These are phyloP conservation scores for Thera obeliscata DNA, from an alignment of 2,888 invertebrate species.

Conservation along the genomic window DNA sequence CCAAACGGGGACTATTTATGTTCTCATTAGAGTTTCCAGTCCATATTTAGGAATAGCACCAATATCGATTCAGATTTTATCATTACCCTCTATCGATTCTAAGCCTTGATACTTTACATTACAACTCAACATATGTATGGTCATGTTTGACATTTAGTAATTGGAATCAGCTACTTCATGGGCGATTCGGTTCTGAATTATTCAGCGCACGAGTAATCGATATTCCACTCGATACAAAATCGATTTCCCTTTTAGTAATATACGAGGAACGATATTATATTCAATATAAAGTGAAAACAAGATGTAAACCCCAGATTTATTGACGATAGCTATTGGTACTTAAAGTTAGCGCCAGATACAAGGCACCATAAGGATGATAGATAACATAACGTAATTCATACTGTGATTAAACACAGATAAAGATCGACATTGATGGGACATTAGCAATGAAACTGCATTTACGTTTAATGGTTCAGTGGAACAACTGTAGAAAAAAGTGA, in stretches of 20 bases:
- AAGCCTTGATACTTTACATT: constrained; percentile 17
- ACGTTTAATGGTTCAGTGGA: not conserved
- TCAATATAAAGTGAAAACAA: constrained; percentile 26
- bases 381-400: not conserved
- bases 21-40: constrained; percentile 45
- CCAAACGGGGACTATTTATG: constrained; percentile 41
- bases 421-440: too few relatives aligned
- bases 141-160: constrained; percentile 37
- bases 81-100: constrained; percentile 15
- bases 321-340: constrained; percentile 7
- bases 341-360: not conserved
- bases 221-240: constrained; percentile 59
- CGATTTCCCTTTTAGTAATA: constrained; percentile 52
- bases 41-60: constrained; percentile 40
- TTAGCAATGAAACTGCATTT: not conserved
- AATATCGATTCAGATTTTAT: constrained; percentile 42
- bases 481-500: not conserved
- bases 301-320: constrained; percentile 25
- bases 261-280: constrained; percentile 25
- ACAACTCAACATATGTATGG: constrained; percentile 12
- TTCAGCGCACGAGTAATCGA: constrained; percentile 61
- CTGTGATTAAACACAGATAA: not conserved
- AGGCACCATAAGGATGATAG: not conserved
- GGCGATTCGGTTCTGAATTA: constrained; percentile 54
- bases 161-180: constrained; percentile 37